Conservation (phyloP, 2,888 invertebrate genomes). For the Drosophila putrida region DNA sequence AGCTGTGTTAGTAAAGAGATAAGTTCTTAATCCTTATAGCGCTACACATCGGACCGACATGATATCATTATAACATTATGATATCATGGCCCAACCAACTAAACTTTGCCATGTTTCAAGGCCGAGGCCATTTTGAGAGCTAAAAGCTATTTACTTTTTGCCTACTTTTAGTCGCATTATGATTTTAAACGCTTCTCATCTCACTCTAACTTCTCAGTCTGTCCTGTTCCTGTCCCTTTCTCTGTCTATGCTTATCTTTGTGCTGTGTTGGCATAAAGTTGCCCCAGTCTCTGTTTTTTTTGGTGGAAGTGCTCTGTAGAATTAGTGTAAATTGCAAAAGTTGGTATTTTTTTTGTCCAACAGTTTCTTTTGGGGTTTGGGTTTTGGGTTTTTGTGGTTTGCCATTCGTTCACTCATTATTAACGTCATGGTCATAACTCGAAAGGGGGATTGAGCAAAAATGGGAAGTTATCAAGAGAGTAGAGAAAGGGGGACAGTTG, state of each 20-base stretch:
- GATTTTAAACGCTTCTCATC: constrained; percentile 36
- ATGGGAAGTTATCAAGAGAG: background rate
- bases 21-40: background rate
- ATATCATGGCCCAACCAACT: constrained; percentile 14
- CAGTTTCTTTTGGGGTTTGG: constrained; percentile 19
- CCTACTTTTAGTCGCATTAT: constrained; percentile 45
- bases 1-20: background rate
- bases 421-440: constrained; percentile 57
- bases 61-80: constrained; percentile 20
- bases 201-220: background rate
- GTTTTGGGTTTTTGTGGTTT: constrained; percentile 48
- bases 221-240: background rate
- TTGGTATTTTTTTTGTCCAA: constrained; percentile 25
- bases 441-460: background rate
- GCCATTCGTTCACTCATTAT: constrained; percentile 57
- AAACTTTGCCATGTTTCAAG: constrained; percentile 27
- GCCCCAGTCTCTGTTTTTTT: background rate
- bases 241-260: constrained; percentile 13
- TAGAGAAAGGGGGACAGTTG: background rate
- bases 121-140: constrained; percentile 17
- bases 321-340: constrained; percentile 67
- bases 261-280: constrained; percentile 43
- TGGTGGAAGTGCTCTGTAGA: constrained; percentile 32
- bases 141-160: constrained; percentile 25
- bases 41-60: background rate